Evolutionary conservation across 2,888 invertebrate genomes (phyloP).

Genomic region (Caenorhabditis panamensis): DNA sequence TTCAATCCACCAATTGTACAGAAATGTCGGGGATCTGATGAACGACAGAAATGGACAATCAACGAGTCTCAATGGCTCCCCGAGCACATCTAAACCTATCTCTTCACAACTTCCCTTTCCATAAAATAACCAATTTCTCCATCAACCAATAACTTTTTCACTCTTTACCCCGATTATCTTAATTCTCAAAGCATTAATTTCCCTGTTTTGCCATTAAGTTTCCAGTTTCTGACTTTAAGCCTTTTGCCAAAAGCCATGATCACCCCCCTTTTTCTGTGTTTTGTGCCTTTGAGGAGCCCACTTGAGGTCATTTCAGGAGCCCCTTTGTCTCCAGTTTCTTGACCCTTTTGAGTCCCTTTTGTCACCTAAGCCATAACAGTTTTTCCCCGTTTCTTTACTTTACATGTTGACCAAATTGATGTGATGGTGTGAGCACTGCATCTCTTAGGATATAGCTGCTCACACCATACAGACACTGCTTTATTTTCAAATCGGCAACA

Average conservation of each 20-base stretch:
- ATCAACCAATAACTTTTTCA: constrained; percentile 5
- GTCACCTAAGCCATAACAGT: constrained; percentile 64
- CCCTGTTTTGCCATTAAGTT: constrained; percentile 32
- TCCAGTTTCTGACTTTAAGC: constrained; percentile 53
- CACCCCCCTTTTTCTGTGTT: constrained; percentile 18
- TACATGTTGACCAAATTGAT: constrained; percentile 60
- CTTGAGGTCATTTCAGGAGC: constrained; percentile 34
- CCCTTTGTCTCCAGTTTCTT: not conserved
- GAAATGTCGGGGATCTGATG: constrained; percentile 44
- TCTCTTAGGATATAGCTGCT: constrained; percentile 42
- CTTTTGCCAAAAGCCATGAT: constrained; percentile 57
- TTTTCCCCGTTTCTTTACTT: not conserved
- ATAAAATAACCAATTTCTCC: constrained; percentile 23
- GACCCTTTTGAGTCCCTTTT: constrained; percentile 58
- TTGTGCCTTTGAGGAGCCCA: constrained; percentile 58
- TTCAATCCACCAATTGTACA: constrained; percentile 54
- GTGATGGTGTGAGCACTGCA: constrained; percentile 61
- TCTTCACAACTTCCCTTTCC: too few relatives aligned
- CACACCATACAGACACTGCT: constrained; percentile 59
- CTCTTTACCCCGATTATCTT: constrained; percentile 16
- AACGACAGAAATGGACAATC: constrained; percentile 52
- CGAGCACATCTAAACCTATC: constrained; percentile 31
- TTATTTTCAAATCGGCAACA: constrained; percentile 63
- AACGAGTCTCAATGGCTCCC: constrained; percentile 50
- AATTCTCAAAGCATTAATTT: constrained; percentile 56